phyloP scores from a whole-genome alignment of 2,113 vertebrate genomes.

The Coracopsis vasa region DNA sequence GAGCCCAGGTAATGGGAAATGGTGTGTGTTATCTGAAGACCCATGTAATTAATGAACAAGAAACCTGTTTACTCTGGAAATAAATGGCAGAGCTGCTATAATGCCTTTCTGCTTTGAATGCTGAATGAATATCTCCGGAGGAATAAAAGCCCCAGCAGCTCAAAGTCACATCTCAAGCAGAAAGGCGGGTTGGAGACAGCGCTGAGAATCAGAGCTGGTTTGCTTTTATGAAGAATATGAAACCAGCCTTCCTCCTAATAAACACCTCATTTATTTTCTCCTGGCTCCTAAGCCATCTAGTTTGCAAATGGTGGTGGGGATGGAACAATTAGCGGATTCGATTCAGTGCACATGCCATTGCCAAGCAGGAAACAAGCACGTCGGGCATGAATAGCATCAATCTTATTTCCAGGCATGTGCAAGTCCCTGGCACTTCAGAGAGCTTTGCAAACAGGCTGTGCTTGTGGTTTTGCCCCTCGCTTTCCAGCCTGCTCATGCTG shows the following conservation, averaged over 20 bases:
- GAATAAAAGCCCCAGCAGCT: constrained; percentile 10
- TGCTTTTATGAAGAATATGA: constrained; percentile 33
- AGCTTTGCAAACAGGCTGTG: neutral
- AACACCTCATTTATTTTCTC: constrained; percentile 77
- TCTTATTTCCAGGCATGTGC: constrained; percentile 61
- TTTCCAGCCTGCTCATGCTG: neutral
- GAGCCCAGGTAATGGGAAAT: constrained; percentile 43
- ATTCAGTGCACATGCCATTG: constrained; percentile 64
- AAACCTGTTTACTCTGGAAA: constrained; percentile 59
- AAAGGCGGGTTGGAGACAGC: neutral
- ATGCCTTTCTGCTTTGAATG: constrained; percentile 30
- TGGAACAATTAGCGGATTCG: constrained; percentile 73
- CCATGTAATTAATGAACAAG: constrained; percentile 60
- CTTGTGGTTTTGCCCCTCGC: neutral
- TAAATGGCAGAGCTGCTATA: constrained; percentile 9
- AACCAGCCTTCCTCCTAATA: constrained; percentile 24
- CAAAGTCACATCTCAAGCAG: constrained; percentile 9
- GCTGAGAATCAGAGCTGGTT: neutral
- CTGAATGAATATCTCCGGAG: neutral
- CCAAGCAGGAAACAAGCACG: constrained; percentile 58
- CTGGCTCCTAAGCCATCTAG: constrained; percentile 61
- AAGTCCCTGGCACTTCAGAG: constrained; percentile 68
- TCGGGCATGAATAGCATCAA: constrained; percentile 64
- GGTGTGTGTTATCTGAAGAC: constrained; percentile 20
- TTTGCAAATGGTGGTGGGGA: constrained; percentile 66